phyloP scores from a whole-genome alignment of 2,888 invertebrate species.

The Drosophila nr. medialis region DNA sequence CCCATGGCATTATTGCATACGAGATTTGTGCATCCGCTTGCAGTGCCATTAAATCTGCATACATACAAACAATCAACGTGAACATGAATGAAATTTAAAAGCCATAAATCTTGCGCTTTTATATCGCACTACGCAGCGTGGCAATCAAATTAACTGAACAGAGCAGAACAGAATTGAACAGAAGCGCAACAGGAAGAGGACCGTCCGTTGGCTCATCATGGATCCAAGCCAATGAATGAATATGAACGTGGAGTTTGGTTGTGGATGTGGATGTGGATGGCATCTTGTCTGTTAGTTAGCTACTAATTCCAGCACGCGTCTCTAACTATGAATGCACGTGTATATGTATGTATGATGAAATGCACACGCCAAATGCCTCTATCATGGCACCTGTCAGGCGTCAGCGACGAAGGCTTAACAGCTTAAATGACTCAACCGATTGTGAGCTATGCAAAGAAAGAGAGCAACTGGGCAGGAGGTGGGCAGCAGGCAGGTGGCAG shows the following conservation, averaged over 20 bases:
- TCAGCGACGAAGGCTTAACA: conserved; percentile 64
- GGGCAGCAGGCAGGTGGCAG: background rate
- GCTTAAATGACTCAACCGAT: conserved; percentile 59
- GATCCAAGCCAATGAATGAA: conserved; percentile 36
- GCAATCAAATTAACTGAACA: conserved; percentile 65
- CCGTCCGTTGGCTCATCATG: conserved; percentile 28
- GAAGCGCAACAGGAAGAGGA: conserved; percentile 50
- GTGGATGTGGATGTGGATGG: conserved; percentile 4
- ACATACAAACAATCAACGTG: conserved; percentile 44
- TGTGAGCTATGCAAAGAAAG: background rate
- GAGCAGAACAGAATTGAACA: conserved; percentile 9
- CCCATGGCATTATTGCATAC: conserved; percentile 32
- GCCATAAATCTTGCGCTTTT: conserved; percentile 70
- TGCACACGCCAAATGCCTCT: conserved; percentile 50
- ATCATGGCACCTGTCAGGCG: conserved; percentile 69
- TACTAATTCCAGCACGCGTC: conserved; percentile 73
- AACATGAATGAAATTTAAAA: conserved; percentile 71
- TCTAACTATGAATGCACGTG: conserved; percentile 29
- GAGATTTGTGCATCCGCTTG: conserved; percentile 65
- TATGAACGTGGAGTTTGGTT: conserved; percentile 8
- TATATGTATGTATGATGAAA: conserved; percentile 54
- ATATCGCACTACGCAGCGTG: conserved; percentile 47
- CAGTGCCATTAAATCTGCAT: conserved; percentile 17
- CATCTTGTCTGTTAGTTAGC: conserved; percentile 28
- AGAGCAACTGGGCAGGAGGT: background rate